Conservation (phyloP, 2,797 vertebrate genomes). For the Staurois parvus region DNA sequence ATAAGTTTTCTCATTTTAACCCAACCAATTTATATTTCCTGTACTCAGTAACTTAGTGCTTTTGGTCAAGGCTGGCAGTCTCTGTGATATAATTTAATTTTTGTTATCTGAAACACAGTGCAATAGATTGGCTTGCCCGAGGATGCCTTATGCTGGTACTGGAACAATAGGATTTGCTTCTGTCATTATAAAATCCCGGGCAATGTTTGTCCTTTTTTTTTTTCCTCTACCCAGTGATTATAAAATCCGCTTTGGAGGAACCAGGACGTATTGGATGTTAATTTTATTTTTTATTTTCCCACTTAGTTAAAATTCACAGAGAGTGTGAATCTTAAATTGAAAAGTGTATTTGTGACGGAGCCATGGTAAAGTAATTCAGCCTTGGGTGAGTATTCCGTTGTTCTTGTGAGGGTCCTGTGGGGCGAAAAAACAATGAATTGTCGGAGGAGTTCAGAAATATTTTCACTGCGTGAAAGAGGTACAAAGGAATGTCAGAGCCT, state of each 20-base stretch:
- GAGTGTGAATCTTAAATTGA: constrained; percentile 30
- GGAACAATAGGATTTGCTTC: constrained; percentile 44
- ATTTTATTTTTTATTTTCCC: neutral
- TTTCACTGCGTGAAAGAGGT: constrained; percentile 3
- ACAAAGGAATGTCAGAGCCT: constrained; percentile 3
- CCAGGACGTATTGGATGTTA: neutral
- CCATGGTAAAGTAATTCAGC: constrained; percentile 35
- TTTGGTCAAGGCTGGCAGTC: neutral
- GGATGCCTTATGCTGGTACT: constrained; percentile 16
- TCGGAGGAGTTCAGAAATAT: neutral
- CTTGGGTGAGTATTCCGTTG: constrained; percentile 20
- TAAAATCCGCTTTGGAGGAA: constrained; percentile 2
- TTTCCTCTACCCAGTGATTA: constrained; percentile 40
- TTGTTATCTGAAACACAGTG: neutral
- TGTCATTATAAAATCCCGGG: constrained; percentile 4
- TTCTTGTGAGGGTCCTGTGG: constrained; percentile 2
- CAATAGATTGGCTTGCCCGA: constrained; percentile 49
- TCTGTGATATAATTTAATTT: constrained; percentile 46
- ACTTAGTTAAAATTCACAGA: constrained; percentile 44
- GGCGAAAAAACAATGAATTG: constrained; percentile 40
- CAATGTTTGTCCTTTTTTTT: neutral
- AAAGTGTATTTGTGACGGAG: constrained; percentile 27
- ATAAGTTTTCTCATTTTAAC: neutral
- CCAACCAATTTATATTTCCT: neutral
- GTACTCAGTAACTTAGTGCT: neutral